phyloP scores from a whole-genome alignment of 2,797 vertebrate species.

The Dermochelys coriacea region DNA sequence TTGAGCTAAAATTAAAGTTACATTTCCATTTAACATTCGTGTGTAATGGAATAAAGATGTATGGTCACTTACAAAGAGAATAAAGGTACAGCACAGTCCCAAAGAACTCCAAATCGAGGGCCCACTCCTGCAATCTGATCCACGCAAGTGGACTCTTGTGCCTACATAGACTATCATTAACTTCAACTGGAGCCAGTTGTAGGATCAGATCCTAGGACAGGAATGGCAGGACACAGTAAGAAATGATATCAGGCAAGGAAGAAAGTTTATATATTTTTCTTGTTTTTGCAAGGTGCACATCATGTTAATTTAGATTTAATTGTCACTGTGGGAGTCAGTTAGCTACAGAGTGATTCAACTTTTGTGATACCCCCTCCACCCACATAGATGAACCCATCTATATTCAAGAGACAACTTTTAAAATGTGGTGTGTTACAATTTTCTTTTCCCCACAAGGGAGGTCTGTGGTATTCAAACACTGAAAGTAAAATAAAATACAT shows the following conservation, averaged over 20 bases:
- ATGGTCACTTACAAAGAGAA: neutral
- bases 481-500: neutral
- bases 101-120: neutral
- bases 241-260: neutral
- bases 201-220: neutral
- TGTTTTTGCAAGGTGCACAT: neutral
- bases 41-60: neutral
- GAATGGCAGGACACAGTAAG: neutral
- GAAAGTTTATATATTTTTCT: neutral
- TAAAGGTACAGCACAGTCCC: neutral
- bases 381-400: neutral
- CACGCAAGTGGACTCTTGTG: neutral
- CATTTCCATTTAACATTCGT: neutral
- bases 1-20: neutral
- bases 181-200: neutral
- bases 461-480: neutral
- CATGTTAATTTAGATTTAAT: neutral
- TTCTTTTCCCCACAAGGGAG: neutral
- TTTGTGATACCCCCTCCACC: neutral
- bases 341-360: neutral
- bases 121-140: neutral
- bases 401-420: neutral
- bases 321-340: neutral
- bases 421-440: neutral
- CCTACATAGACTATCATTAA: neutral